Base-by-base conservation (phyloP, 2,888 invertebrate species). In the Ophioninae sp. region DNA sequence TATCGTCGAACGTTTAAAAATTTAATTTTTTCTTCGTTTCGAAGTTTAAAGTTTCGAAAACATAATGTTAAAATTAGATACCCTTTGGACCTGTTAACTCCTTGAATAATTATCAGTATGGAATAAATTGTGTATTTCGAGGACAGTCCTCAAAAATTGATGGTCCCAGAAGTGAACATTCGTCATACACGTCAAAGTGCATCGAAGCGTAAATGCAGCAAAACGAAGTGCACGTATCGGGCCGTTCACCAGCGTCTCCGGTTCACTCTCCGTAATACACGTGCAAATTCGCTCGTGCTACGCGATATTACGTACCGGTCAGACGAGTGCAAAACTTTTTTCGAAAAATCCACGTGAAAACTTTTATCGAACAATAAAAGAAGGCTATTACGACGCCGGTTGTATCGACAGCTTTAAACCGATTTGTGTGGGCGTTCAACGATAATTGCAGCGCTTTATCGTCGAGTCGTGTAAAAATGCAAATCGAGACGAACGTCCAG, bases 121-220 rank as follows among this genome's bases (percentile, higher is more conserved):
- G 17, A 3, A 17, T 17, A 13, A 17, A 50, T 50, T 6, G 6
- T 13, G 17, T 50, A 50, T 17, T 50, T 17, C 17, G 6, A 50
- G 50, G 50, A 50, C 17, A 17, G 50, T 50, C 50, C 17, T 10
- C 50, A 17, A 50, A 50, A 50, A 6, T 6, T 17, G 17, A 50
- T 10, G 13, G 50, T 50, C 50, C 17, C 17, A 0, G 17, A 50
- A 50, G 17, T 50, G 17, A 50, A 13, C 17, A 13, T 50, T 50
- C 21, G 17, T 20, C n/a, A 39, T 39, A 57, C 57, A 69, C 30
- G 70, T n/a, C 30, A 64, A 79, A 61, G 76, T 76, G 81, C 84
- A 76, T 76, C 79, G 67, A 81, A 84, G 75, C 81, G 84, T 84
- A 37, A 56, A 84, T 57, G 56, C 44, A 57, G 56, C 37, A 57